These are phyloP conservation scores for Notodonta dromedarius DNA, from an alignment of 2,888 invertebrate species.

Conservation along the genomic window DNA sequence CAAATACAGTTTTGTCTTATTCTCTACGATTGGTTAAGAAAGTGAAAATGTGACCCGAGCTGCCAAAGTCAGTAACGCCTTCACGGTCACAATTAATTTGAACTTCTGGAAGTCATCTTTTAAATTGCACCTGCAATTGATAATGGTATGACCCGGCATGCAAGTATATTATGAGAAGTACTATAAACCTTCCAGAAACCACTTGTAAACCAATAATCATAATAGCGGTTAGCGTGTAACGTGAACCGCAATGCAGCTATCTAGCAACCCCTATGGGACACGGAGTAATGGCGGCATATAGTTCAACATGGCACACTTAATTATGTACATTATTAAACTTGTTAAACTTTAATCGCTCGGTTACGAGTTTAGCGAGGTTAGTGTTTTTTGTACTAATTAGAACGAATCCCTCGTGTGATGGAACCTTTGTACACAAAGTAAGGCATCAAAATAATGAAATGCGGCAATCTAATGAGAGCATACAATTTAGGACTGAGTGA, in stretches of 20 bases:
- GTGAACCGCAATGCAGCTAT: constrained; percentile 44
- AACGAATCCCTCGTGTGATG: not conserved
- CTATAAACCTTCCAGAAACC: constrained; percentile 16
- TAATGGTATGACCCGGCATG: no score
- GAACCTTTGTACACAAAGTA: not conserved
- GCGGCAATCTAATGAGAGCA: no score
- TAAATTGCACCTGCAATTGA: no score
- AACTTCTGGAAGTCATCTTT: no score
- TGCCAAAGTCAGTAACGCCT: no score
- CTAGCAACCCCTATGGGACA: constrained; percentile 36
- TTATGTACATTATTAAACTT: constrained; percentile 28
- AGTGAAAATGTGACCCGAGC: no score
- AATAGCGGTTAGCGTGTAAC: constrained; percentile 11
- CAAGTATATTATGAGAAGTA: not conserved
- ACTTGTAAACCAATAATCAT: constrained; percentile 19
- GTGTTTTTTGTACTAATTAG: constrained; percentile 3
- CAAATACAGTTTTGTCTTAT: no score
- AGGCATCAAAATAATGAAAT: no score
- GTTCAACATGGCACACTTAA: constrained; percentile 19
- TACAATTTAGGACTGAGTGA: no score
- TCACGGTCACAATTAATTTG: no score
- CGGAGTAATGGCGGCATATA: constrained; percentile 21
- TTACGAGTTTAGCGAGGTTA: constrained; percentile 1
- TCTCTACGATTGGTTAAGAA: no score
- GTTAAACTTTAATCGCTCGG: constrained; percentile 11